A percentile compares a stretch with the other conserved stretches of the same genome.
These are phyloP conservation scores for Muntiacus reevesi DNA, from an alignment of 2,113 vertebrate species.

Conservation along the genomic window DNA sequence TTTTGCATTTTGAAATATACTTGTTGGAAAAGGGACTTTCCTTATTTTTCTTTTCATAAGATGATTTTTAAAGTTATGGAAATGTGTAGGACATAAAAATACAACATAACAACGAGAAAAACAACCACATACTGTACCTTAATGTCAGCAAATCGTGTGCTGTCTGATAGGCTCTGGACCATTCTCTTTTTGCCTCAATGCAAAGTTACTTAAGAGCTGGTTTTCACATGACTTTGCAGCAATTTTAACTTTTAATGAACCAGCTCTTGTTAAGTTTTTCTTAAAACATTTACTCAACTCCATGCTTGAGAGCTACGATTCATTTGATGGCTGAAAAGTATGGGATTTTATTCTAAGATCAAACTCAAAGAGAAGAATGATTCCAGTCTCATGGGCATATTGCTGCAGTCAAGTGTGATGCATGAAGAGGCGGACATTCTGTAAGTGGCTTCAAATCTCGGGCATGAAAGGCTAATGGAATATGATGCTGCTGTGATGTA, in stretches of 20 bases:
- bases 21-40: not conserved
- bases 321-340: not conserved
- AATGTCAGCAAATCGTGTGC: not conserved
- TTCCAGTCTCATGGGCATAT: not conserved
- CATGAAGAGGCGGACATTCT: not conserved
- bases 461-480: not conserved
- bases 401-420: not conserved
- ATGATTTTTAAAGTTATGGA: not conserved
- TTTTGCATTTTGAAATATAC: not conserved
- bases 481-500: not conserved
- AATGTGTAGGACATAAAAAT: constrained; percentile 10
- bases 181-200: not conserved
- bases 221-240: not conserved
- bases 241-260: not conserved
- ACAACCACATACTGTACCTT: not conserved
- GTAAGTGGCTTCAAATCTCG: not conserved
- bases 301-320: not conserved
- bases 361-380: not conserved
- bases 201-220: not conserved
- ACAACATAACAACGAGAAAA: not conserved
- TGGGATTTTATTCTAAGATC: not conserved
- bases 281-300: constrained; percentile 3
- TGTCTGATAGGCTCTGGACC: not conserved
- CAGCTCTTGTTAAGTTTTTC: not conserved
- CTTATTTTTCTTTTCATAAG: not conserved